Evolutionary conservation across 2,888 invertebrate genomes (phyloP).

Genomic region (Melolontha melolontha): DNA sequence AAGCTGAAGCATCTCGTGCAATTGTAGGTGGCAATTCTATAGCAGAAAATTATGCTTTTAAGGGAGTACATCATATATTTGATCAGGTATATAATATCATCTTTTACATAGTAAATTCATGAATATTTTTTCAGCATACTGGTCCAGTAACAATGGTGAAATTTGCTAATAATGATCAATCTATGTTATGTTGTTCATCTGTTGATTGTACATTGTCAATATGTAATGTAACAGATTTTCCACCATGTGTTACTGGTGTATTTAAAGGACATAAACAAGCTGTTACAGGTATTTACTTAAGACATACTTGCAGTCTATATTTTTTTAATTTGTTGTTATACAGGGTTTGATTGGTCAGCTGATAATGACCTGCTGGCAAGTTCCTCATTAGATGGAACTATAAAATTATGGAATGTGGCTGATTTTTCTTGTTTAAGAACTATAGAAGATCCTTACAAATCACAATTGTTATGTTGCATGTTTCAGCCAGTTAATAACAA

Average conservation of each 20-base stretch:
- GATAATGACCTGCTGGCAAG: constrained; percentile 87
- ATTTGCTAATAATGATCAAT: constrained; percentile 87
- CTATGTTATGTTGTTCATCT: constrained; percentile 83
- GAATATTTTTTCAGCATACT: constrained; percentile 67
- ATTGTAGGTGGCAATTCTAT: constrained; percentile 74
- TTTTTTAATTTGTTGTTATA: constrained; percentile 40
- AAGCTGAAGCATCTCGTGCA: constrained; percentile 72
- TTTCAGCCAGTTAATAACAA: constrained; percentile 90
- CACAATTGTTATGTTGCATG: constrained; percentile 77
- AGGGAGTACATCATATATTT: constrained; percentile 90
- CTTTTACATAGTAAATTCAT: constrained; percentile 6
- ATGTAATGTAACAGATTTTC: constrained; percentile 79
- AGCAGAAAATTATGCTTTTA: constrained; percentile 87
- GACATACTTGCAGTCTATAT: background rate
- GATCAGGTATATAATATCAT: constrained; percentile 74
- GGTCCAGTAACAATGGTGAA: constrained; percentile 82
- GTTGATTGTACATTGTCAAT: constrained; percentile 84
- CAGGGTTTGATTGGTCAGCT: constrained; percentile 86
- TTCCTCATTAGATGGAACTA: constrained; percentile 78
- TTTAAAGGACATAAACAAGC: constrained; percentile 82
- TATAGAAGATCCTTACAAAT: constrained; percentile 73
- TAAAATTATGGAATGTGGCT: constrained; percentile 75
- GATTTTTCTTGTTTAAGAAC: constrained; percentile 74
- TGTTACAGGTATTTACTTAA: constrained; percentile 72
- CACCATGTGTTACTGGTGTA: constrained; percentile 78